Evolutionary conservation across 1,140 invertebrate genomes (phyloP).

Genomic region (Heliconius congener): DNA sequence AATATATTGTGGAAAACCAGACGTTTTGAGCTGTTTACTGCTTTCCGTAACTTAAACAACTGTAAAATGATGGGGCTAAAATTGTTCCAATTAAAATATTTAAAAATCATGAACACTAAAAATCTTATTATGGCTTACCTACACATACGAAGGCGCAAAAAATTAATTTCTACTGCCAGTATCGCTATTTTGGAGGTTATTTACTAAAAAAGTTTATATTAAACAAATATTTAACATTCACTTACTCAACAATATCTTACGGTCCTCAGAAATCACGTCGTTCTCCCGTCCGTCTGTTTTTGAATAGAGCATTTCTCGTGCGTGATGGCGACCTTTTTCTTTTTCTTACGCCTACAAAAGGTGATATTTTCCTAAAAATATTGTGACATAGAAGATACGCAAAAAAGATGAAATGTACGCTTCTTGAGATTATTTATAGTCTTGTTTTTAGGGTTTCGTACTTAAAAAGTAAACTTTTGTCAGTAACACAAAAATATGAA

Average conservation of each 20-base stretch:
- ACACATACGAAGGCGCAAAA: no score
- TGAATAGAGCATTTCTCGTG: not conserved
- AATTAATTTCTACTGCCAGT: no score
- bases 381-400: not conserved
- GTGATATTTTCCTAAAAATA: not conserved
- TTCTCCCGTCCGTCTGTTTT: not conserved
- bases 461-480: not conserved
- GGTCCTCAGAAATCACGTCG: not conserved
- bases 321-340: constrained; percentile 2
- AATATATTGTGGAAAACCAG: no score
- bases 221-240: no score
- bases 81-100: no score
- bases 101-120: no score
- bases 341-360: not conserved
- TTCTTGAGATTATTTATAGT: not conserved
- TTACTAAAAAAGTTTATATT: no score
- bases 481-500: not conserved
- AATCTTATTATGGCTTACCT: no score
- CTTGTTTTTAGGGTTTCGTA: not conserved
- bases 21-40: no score
- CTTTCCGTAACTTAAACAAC: no score
- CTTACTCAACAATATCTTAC: not conserved
- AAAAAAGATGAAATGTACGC: not conserved
- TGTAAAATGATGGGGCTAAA: no score
- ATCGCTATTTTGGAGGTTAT: no score